phyloP scores from a whole-genome alignment of 2,113 vertebrate species.

The Dolichallabes microphthalmus region DNA sequence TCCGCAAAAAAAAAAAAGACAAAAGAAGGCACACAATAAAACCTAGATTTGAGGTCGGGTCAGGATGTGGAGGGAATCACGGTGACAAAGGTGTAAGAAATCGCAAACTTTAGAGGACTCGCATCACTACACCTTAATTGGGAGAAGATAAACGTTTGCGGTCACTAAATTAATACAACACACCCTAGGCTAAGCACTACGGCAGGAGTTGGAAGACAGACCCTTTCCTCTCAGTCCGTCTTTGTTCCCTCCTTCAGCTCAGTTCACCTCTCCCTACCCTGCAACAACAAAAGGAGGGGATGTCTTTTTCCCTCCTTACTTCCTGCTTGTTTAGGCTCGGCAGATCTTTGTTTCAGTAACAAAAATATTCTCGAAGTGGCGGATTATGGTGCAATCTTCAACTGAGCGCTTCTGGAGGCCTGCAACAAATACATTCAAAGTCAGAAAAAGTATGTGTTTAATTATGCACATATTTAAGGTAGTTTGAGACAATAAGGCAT shows the following conservation, averaged over 20 bases:
- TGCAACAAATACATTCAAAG: constrained; percentile 40
- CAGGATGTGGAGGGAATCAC: neutral
- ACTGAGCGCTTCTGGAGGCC: constrained; percentile 86
- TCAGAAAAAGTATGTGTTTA: neutral
- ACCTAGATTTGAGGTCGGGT: neutral
- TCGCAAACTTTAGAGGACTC: constrained; percentile 38
- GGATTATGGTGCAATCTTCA: constrained; percentile 84
- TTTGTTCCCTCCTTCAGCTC: neutral
- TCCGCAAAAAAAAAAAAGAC: neutral
- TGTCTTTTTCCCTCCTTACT: neutral
- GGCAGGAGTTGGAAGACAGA: constrained; percentile 40
- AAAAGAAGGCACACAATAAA: neutral
- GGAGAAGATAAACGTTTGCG: constrained; percentile 45
- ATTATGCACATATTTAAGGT: neutral
- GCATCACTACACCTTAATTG: constrained; percentile 63
- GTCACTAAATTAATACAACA: constrained; percentile 58
- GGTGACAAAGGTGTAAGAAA: constrained; percentile 21
- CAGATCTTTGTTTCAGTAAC: constrained; percentile 90
- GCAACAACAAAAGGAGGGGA: neutral
- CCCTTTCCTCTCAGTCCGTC: constrained; percentile 20
- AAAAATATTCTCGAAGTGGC: constrained; percentile 90
- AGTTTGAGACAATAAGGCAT: neutral
- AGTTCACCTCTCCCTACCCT: neutral
- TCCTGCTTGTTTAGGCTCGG: constrained; percentile 71
- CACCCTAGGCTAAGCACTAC: constrained; percentile 47